Evolutionary conservation across 2,888 invertebrate genomes (phyloP), one percentile per base, ranked within the genome.

Genomic region (Ptilodon capucinus): DNA sequence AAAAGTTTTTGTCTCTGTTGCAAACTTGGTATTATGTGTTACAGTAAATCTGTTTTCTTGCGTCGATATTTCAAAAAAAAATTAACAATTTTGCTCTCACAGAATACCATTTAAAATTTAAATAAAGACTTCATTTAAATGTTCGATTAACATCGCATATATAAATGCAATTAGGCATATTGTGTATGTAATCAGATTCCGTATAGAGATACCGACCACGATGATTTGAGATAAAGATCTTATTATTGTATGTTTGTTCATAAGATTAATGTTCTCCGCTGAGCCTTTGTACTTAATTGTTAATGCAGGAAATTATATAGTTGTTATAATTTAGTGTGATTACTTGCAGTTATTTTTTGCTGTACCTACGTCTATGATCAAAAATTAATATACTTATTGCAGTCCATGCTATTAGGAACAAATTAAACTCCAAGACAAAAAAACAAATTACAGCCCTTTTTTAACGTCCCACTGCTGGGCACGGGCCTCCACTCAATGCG

Each of bases 181-280:
- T 68, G 68, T 68, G 66, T 64, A 71, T 75, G 67, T 76, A 77
- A 81, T 77, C 72, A 71, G 76, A 77, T 80, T 57, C 58, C 72
- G 69, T 72, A 72, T 74, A 67, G 72, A 76, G 74, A 69, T 60
- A 59, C 39, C 30, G 46, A 38, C 40, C 16, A 46, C 57, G 66
- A 61, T 76, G 79, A 77, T 70, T 60, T 64, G 64, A 73, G 79
- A 78, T 79, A 74, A 76, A 70, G 69, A 79, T 76, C 78, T 74
- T 74, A 67, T 75, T 75, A 74, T 79, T 76, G 70, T 68, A 66
- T 78, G 74, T 78, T 64, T 64, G 61, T 71, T 64, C 67, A 60
- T 57, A 74, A 74, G 77, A 78, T 79, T 78, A 76, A 79, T 77
- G 76, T 71, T 66, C 59, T 18, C 40, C 48, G 49, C 40, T 50